phyloP scores from a whole-genome alignment of 1,140 invertebrate genomes.

The Hylaeus anthracinus region DNA sequence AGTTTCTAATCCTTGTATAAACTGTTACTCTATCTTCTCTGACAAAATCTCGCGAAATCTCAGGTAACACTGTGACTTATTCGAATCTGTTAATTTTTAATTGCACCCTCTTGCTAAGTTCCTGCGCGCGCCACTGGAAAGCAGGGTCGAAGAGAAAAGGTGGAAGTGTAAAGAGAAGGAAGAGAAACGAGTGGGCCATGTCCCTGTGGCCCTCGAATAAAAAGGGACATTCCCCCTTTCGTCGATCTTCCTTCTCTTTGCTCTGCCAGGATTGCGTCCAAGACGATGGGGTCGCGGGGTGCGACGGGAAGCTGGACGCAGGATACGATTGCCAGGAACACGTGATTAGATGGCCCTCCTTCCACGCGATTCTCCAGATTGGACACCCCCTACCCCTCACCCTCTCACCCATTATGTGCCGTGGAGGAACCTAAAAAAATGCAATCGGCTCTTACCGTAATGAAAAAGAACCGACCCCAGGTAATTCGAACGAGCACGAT shows the following conservation, averaged over 20 bases:
- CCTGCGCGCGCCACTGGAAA: not conserved
- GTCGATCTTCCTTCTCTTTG: conserved; percentile 29
- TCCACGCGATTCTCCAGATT: conserved; percentile 66
- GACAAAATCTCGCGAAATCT: no score
- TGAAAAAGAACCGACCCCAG: conserved; percentile 75
- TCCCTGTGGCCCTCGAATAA: conserved; percentile 66
- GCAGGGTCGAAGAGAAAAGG: conserved; percentile 3
- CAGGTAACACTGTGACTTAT: no score
- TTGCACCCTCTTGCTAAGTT: no score
- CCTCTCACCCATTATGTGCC: not conserved
- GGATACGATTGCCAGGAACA: conserved; percentile 73
- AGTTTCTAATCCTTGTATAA: no score
- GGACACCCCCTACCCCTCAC: conserved; percentile 50
- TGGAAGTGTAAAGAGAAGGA: conserved; percentile 32
- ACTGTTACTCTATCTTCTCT: no score
- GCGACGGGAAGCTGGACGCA: conserved; percentile 48
- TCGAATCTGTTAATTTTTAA: no score
- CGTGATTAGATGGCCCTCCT: conserved; percentile 76
- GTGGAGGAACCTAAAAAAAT: conserved; percentile 79
- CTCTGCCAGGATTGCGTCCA: conserved; percentile 58
- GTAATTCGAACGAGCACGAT: conserved; percentile 68
- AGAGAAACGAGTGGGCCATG: conserved; percentile 34
- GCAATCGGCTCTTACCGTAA: conserved; percentile 81
- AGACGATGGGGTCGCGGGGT: conserved; percentile 58
- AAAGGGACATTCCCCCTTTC: conserved; percentile 33